Evolutionary conservation across 2,797 vertebrate species (phyloP), one percentile per base, ranked within the genome.

Genomic region (Thunnus albacares): DNA sequence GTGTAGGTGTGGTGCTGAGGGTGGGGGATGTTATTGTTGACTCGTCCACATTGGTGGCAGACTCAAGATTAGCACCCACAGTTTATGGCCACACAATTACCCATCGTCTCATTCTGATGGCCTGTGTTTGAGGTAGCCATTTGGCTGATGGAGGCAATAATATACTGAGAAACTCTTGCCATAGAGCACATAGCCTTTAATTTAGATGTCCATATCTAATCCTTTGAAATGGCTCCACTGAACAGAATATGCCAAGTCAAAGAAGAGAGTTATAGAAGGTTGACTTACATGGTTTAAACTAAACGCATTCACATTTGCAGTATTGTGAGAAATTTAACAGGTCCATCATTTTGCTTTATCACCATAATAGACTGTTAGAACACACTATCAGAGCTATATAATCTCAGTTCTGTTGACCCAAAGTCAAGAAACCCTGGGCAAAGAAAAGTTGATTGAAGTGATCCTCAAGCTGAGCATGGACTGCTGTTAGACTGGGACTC

Each of bases 21-120:
- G 38, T 53, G 55, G 79, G 53, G 71, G 75, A 43, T 70, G 65
- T 51, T 63, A 49, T 26, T 3, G 5, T 20, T 53, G 64, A 71
- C 58, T 74, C 9, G 26, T 61, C 57, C 60, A 75, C 9, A 77
- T 70, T 58, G 51, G 24, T 35, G 51, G 67, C 78, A 74, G 67
- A 84, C 81, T 82, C 64, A 60, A 86, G 70, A 79, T 83, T 82
- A 84, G 64, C 78, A 83, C 71, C 57, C 35, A 3, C 1, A 15
- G 72, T 91, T 90, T 91, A 92, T 79, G 80, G 86, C 79, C 62
- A 49, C 72, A 72, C 79, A 81, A 79, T 89, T 88, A 83, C 65
- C 79, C 67, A 57, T 79, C 55, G 24, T 83, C 67, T 80, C 63
- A 62, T 89, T 83, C 69, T 72, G 62, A 53, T 41, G 71, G 73